A percentile compares a stretch with the other conserved stretches of the same genome.
phyloP scores from a whole-genome alignment of 2,888 invertebrate species.

The Vanessa cardui region DNA sequence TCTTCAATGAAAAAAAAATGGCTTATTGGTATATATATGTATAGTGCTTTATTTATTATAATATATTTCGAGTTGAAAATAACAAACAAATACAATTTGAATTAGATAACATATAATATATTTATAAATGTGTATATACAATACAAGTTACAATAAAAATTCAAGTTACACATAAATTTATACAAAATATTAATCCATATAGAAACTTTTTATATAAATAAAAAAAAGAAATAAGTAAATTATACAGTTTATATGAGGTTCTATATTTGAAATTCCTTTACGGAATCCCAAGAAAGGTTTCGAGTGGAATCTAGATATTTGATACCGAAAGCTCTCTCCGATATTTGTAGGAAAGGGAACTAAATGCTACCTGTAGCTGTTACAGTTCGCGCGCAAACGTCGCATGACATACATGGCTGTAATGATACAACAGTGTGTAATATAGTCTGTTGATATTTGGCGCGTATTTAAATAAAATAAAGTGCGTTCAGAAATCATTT shows the following conservation, averaged over 20 bases:
- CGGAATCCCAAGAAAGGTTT: conserved; percentile 24
- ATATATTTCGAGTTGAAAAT: no score
- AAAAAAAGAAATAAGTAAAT: not conserved
- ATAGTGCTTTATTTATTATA: no score
- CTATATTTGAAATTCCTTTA: not conserved
- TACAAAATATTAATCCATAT: no score
- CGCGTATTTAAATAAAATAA: not conserved
- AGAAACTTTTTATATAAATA: no score
- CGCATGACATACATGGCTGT: conserved; percentile 11
- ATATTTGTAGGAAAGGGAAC: conserved; percentile 30
- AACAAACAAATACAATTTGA: no score
- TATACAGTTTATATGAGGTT: not conserved
- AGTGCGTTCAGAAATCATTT: not conserved
- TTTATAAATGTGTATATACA: no score
- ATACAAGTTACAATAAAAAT: no score
- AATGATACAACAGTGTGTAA: not conserved
- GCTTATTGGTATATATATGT: no score
- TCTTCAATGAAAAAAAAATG: no score
- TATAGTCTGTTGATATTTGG: conserved; percentile 11
- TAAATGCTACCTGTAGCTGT: not conserved
- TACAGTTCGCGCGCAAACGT: conserved; percentile 27
- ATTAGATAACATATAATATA: no score
- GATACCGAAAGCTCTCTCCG: conserved; percentile 31
- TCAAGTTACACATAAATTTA: no score
- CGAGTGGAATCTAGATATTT: conserved; percentile 20